These are phyloP conservation scores for Nemotelus pantherinus DNA, from an alignment of 2,888 invertebrate species.

Conservation along the genomic window DNA sequence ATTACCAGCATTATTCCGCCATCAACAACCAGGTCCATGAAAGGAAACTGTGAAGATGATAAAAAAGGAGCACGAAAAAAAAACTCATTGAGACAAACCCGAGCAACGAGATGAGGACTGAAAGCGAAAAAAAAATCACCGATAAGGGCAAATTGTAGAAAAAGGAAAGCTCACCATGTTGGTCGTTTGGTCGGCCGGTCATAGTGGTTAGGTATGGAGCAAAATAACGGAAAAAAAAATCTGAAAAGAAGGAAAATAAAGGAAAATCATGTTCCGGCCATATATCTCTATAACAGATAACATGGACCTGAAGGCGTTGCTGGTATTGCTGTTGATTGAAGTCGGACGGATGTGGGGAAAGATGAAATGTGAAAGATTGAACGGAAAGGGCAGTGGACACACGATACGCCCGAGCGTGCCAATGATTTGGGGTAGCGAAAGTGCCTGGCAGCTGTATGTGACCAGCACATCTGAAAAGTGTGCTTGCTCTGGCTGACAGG, in stretches of 20 bases:
- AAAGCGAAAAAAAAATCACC: slow-evolving; percentile 14
- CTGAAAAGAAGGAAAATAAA: slow-evolving; percentile 19
- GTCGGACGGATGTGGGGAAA: slow-evolving; percentile 22
- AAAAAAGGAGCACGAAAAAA: neutral
- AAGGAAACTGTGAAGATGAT: neutral
- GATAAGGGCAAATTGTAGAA: neutral
- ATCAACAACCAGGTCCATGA: neutral
- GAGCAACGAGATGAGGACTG: neutral
- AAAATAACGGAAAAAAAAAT: neutral
- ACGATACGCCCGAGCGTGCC: neutral
- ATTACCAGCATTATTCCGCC: slow-evolving; percentile 17
- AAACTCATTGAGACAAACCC: neutral
- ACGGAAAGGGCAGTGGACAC: neutral
- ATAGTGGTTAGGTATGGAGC: neutral
- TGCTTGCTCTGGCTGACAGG: neutral
- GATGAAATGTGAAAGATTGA: neutral
- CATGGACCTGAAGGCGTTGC: slow-evolving; percentile 33
- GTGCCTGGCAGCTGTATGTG: slow-evolving; percentile 23
- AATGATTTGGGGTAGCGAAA: slow-evolving; percentile 35
- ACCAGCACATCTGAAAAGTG: slow-evolving; percentile 14
- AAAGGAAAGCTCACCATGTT: neutral
- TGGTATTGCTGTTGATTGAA: slow-evolving; percentile 36
- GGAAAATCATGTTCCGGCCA: slow-evolving; percentile 43
- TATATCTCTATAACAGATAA: slow-evolving; percentile 39
- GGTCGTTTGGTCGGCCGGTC: neutral